phyloP scores from a whole-genome alignment of 2,113 vertebrate genomes.

The Aphelocoma coerulescens region DNA sequence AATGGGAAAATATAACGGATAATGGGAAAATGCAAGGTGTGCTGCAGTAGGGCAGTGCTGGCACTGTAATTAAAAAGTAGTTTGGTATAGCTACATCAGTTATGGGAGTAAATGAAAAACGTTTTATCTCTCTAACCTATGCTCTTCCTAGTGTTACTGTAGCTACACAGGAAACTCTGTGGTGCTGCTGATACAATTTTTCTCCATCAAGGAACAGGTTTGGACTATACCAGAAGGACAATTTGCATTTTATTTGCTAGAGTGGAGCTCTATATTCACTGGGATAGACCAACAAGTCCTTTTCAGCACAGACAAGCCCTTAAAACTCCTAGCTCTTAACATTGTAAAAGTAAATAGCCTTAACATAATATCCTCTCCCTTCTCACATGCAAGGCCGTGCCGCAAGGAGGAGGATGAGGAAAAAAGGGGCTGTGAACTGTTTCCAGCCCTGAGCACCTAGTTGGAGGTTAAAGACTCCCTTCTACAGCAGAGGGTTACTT shows the following conservation, averaged over 20 bases:
- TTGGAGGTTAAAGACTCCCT: neutral
- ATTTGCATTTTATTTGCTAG: neutral
- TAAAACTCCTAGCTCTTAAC: neutral
- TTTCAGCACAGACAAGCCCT: neutral
- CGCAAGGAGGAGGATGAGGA: neutral
- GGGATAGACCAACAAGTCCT: neutral
- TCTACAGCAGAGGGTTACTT: neutral
- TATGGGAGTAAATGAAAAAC: neutral
- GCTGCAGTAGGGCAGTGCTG: neutral
- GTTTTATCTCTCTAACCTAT: neutral
- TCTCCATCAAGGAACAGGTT: neutral
- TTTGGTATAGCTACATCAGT: neutral
- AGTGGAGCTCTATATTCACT: neutral
- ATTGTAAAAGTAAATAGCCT: neutral
- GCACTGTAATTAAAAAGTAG: neutral
- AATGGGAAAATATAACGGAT: neutral
- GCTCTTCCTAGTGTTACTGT: neutral
- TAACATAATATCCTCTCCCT: neutral
- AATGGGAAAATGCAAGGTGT: neutral
- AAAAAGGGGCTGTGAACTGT: neutral
- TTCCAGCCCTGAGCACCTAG: neutral
- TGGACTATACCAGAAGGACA: neutral
- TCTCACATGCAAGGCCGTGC: rapidly evolving
- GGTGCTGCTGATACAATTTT: neutral
- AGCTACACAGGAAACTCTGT: neutral